phyloP scores from a whole-genome alignment of 1,140 invertebrate genomes.

The Drosophila simulans region DNA sequence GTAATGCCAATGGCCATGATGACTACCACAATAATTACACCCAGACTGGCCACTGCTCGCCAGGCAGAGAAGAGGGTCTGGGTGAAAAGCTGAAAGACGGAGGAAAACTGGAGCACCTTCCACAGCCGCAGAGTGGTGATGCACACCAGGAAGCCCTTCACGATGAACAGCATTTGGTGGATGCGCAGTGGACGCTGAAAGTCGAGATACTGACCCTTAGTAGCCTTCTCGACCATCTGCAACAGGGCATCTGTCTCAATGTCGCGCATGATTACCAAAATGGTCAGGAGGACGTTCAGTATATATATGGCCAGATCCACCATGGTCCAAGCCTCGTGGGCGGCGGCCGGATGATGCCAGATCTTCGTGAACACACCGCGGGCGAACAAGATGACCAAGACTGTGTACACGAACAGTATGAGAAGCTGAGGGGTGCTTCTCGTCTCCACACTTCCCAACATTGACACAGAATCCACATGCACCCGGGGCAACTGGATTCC shows the following conservation, averaged over 20 bases:
- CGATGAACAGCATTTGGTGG: not conserved
- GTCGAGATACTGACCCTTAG: constrained; percentile 43
- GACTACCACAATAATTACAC: constrained; percentile 41
- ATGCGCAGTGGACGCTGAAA: constrained; percentile 33
- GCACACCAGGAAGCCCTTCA: constrained; percentile 55
- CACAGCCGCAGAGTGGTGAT: constrained; percentile 71
- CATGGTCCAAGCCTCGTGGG: constrained; percentile 48
- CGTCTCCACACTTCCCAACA: constrained; percentile 27
- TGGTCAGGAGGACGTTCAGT: constrained; percentile 30
- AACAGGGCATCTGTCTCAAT: constrained; percentile 4
- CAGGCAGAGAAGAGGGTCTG: constrained; percentile 55
- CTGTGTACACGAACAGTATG: constrained; percentile 22
- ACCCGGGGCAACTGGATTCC: constrained; percentile 16
- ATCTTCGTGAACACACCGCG: constrained; percentile 35
- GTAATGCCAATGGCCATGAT: constrained; percentile 53
- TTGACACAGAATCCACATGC: constrained; percentile 13
- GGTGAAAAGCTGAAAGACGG: constrained; percentile 63
- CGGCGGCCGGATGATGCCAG: constrained; percentile 37
- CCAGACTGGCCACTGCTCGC: constrained; percentile 40
- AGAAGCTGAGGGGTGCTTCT: not conserved
- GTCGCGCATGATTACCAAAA: constrained; percentile 10
- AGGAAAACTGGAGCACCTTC: constrained; percentile 74
- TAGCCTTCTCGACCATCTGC: constrained; percentile 12
- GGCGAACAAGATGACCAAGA: constrained; percentile 50
- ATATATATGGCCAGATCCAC: constrained; percentile 59